These are phyloP conservation scores for Bombus impatiens DNA, from an alignment of 1,140 invertebrate species.

Conservation along the genomic window DNA sequence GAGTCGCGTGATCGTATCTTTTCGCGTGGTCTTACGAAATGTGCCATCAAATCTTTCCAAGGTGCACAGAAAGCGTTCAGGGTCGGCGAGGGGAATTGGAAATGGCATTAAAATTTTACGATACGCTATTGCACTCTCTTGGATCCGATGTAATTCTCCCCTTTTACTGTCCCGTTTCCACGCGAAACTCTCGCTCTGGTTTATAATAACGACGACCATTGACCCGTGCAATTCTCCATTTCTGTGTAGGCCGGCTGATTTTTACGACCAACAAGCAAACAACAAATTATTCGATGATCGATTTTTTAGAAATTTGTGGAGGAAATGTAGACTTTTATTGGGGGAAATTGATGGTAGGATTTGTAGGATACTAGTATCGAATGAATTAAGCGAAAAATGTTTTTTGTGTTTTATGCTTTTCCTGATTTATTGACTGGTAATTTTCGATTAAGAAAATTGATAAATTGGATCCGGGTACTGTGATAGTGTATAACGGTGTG, in stretches of 20 bases:
- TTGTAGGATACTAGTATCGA: no score
- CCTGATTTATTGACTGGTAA: no score
- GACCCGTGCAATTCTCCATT: background rate
- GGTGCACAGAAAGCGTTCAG: background rate
- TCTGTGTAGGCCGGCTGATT: background rate
- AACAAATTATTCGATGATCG: background rate
- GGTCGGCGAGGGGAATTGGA: background rate
- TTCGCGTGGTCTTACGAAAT: background rate
- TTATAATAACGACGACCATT: conserved; percentile 4
- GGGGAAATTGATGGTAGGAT: background rate
- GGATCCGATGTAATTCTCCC: background rate
- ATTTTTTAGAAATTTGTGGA: background rate
- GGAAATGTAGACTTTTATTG: background rate
- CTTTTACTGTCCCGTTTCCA: background rate
- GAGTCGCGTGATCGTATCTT: background rate
- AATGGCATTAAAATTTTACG: conserved; percentile 11
- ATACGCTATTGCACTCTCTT: background rate
- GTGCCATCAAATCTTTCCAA: background rate
- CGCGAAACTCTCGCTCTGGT: background rate
- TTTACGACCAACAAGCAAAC: background rate
- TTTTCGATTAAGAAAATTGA: no score
- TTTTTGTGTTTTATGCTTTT: no score
- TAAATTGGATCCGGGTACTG: no score
- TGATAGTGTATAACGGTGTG: no score
- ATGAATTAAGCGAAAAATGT: no score